Percentiles rank a stretch among this genome's conserved stretches.
Evolutionary conservation across 2,797 vertebrate genomes (phyloP).

Genomic region (Gobio occitaniae): DNA sequence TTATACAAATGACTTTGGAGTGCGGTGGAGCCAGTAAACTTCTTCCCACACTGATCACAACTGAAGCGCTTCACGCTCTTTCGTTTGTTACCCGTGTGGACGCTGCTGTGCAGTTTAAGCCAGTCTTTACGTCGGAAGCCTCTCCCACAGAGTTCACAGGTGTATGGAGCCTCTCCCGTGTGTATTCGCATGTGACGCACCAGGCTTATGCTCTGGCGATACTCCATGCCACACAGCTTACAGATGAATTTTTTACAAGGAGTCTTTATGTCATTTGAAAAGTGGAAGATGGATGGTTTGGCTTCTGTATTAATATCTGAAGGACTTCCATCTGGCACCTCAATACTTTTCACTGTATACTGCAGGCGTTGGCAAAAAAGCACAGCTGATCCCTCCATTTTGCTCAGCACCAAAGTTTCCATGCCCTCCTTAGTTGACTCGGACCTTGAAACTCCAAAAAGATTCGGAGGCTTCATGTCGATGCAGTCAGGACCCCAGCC

Average conservation of each 20-base stretch:
- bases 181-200: constrained; percentile 48
- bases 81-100: constrained; percentile 24
- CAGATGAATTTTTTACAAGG: background rate
- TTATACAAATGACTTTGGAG: constrained; percentile 26
- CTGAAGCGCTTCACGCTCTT: background rate
- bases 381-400: background rate
- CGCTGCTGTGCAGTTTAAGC: constrained; percentile 5
- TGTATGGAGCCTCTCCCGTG: constrained; percentile 39
- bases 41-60: constrained; percentile 31
- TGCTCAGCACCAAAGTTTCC: constrained; percentile 26
- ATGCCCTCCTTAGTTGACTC: background rate
- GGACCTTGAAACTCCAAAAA: background rate
- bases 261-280: background rate
- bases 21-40: background rate
- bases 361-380: constrained; percentile 17
- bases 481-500: background rate
- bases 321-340: background rate
- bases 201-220: background rate
- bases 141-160: constrained; percentile 30
- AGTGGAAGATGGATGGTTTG: background rate
- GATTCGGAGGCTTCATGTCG: background rate
- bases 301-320: background rate
- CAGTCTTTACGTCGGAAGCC: constrained; percentile 35
- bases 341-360: background rate
- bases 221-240: constrained; percentile 37